Base-by-base conservation (phyloP, 2,797 vertebrate species). In the Notolepis coatsorum region DNA sequence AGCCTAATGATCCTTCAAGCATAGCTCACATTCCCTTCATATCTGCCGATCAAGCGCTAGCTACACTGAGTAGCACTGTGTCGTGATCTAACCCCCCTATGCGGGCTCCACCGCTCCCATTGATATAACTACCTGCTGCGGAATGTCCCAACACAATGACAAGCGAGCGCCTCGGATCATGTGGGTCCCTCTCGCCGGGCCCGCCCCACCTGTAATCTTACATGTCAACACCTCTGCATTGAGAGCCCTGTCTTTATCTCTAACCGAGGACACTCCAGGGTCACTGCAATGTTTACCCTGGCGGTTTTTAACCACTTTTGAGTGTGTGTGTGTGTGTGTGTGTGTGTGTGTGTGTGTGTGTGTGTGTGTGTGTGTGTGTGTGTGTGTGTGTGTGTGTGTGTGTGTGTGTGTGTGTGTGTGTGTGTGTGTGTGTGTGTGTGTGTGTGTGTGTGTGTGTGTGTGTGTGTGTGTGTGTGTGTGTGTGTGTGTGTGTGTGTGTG, bases 121-220 rank as follows among this genome's bases (percentile, higher is more conserved):
- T 7, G 25, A 55, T 51, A 50, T 49, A 37, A 10, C 24, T 17
- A 28, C 17, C 18, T 41, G 30, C 57, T 58, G 50, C 39, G 86
- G 84, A 88, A 88, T 85, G 85, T 74, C 51, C 24, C 51, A 58
- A 79, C 49, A 77, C 78, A 81, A 77, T 63, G 80, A 61, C 48
- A 68, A 28, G 27, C 27, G 56, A 74, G 25, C 8, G 65, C 48
- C 28, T 53, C 53, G 59, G n/a, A 69, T 65, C 78, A 64, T 59
- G 62, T 39, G 54, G 52, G 56, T 61, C 39, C 39, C 8, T 21
- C 48, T 37, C 27, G 25, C 30, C 12, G 38, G 9, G n/a, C n/a
- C n/a, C n/a, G 35, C 15, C 46, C 25, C 5, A 62, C 66, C 67
- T 69, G 15, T 75, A 62, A 77, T 75, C 80, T 82, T 37, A 49